Evolutionary conservation across 2,888 invertebrate species (phyloP), one percentile per base, ranked within the genome.

Genomic region (Brachylomia viminalis): DNA sequence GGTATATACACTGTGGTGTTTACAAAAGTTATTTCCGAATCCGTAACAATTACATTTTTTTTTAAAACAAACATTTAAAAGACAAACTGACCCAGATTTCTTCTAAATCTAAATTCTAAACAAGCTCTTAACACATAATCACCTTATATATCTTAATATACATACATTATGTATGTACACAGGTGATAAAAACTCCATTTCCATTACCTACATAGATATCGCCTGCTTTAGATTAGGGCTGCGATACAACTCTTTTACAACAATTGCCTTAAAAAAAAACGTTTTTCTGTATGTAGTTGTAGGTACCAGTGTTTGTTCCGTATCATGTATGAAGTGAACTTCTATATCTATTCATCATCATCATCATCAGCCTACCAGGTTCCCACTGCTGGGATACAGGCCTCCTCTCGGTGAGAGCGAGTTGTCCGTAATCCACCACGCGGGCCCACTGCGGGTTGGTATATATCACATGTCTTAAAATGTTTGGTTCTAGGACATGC

Each of bases 201-300:
- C 83, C 86, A 85, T 91, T 87, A 90, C 85, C 85, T 85, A 87
- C 75, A 86, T 87, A 88, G 86, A 91, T 91, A 90, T 70, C 71
- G 68, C 30, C 71, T 73, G 66, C 45, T 59, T 23, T 45, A 59
- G 45, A 69, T 77, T 83, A 83, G 77, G 83, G 83, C 6, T 83
- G 80, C 20, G 66, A 17, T 20, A 42, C 23, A 33, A 10, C 2
- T 59, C 33, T 59, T 23, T 10, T 11, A 33, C 5, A 33, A 33
- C 20, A 59, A 59, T 33, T 27, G 23, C 15, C 5, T 7, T 20
- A 20, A 49, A 49, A 49, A 20, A 20, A 17, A 20, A 6, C n/a
- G 1, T 13, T 17, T 17, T 47, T 38, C 2, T 38, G 38, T 38
- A 6, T 38, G 38, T 38, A 38, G 38, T 38, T 38, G 38, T 38